These are phyloP conservation scores for Setophaga petechia DNA, from an alignment of 2,113 vertebrate species.

Conservation along the genomic window DNA sequence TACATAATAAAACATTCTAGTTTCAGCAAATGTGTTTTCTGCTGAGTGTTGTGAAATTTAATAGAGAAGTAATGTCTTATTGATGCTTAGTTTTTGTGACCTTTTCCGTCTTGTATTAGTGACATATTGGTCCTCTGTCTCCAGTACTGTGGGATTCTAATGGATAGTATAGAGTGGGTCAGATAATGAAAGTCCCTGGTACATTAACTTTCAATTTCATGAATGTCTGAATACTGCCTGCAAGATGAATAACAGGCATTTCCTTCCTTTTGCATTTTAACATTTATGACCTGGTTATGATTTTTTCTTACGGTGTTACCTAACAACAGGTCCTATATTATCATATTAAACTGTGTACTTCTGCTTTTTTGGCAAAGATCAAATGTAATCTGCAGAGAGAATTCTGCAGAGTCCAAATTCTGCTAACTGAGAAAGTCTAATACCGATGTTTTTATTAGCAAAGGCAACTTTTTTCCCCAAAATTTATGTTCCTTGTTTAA, in stretches of 20 bases:
- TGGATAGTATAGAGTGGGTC: constrained; percentile 79
- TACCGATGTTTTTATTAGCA: constrained; percentile 9
- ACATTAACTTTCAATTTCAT: constrained; percentile 87
- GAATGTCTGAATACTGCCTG: constrained; percentile 81
- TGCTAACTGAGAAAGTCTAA: constrained; percentile 39
- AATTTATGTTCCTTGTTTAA: neutral
- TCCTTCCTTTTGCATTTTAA: constrained; percentile 77
- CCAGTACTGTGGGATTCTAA: constrained; percentile 75
- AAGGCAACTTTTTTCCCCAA: neutral
- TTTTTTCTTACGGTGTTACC: constrained; percentile 44
- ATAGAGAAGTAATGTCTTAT: constrained; percentile 78
- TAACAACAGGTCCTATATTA: constrained; percentile 53
- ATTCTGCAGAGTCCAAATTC: neutral
- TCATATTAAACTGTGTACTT: constrained; percentile 53
- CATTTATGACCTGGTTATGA: constrained; percentile 75
- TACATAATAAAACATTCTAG: constrained; percentile 62
- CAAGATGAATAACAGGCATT: constrained; percentile 80
- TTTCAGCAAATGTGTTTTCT: constrained; percentile 66
- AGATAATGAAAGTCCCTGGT: constrained; percentile 85
- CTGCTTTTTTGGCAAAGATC: constrained; percentile 62
- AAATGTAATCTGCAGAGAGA: constrained; percentile 49
- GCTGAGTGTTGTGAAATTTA: constrained; percentile 75
- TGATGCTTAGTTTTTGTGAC: constrained; percentile 80
- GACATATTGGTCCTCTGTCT: constrained; percentile 82
- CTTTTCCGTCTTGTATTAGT: constrained; percentile 78